phyloP scores from a whole-genome alignment of 1,140 invertebrate species.

The Dinothrombium tinctorium region DNA sequence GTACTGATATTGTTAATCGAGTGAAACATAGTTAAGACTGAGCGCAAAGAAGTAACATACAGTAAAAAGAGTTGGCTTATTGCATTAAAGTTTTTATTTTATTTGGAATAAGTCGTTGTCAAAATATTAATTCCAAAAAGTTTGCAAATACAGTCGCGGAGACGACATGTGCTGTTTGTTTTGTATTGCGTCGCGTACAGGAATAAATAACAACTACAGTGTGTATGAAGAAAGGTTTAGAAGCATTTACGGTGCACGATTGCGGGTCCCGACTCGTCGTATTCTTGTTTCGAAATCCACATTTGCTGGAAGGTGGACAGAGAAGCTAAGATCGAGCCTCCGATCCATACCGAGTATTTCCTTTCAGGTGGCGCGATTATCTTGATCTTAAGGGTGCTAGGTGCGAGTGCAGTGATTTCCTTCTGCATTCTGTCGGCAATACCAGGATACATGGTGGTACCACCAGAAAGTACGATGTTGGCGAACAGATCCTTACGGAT shows the following conservation, averaged over 20 bases:
- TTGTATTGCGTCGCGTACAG: no score
- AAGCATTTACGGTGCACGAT: constrained; percentile 22
- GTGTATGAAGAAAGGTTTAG: no score
- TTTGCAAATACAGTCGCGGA: no score
- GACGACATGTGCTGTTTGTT: no score
- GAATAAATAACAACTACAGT: no score
- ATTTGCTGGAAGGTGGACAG: constrained; percentile 32
- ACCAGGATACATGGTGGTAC: constrained; percentile 30
- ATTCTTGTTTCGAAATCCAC: constrained; percentile 27
- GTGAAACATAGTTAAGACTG: no score
- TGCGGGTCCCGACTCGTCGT: constrained; percentile 25
- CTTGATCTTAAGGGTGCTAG: constrained; percentile 24
- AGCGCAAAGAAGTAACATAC: no score
- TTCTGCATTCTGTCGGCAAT: constrained; percentile 28
- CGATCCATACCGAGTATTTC: constrained; percentile 74
- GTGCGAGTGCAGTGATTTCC: constrained; percentile 23
- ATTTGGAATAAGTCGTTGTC: no score
- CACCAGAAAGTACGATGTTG: constrained; percentile 28
- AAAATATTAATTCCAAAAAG: no score
- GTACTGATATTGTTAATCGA: no score
- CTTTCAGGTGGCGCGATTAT: constrained; percentile 39
- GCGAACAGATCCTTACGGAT: constrained; percentile 25
- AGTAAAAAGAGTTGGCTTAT: no score
- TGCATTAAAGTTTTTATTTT: no score
- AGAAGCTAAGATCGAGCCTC: constrained; percentile 29